A percentile compares a stretch with the other conserved stretches of the same genome.
Evolutionary conservation across 2,113 vertebrate species (phyloP).

Genomic region (Alaudala cheleensis): DNA sequence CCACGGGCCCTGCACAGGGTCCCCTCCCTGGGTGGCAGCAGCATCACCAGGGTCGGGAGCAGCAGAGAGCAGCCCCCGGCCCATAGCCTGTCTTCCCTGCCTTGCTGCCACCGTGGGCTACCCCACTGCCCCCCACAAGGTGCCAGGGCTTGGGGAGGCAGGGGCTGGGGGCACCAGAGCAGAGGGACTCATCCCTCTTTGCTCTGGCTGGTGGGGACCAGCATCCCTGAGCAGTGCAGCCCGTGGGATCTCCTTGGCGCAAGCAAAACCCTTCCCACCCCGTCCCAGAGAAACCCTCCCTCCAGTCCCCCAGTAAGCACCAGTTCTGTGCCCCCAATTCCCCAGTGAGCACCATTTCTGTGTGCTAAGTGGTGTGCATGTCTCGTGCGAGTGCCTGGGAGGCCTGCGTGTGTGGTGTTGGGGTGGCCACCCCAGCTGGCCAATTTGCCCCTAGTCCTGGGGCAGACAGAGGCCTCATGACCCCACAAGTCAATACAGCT

Average conservation of each 20-base stretch:
- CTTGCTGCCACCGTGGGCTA: background rate
- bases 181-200: background rate
- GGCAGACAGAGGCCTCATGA: background rate
- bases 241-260: background rate
- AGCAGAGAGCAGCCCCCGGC: background rate
- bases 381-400: background rate
- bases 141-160: background rate
- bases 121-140: background rate
- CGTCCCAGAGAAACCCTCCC: background rate
- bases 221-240: background rate
- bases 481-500: background rate
- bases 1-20: background rate
- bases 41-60: background rate
- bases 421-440: background rate
- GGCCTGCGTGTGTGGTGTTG: background rate
- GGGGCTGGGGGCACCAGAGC: background rate
- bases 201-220: background rate
- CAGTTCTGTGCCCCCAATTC: background rate
- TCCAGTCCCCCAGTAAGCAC: background rate
- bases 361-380: slow-evolving; percentile 32
- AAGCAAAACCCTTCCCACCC: background rate
- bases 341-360: background rate
- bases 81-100: slow-evolving; percentile 27
- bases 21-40: background rate
- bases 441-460: background rate